A percentile compares a stretch with the other conserved stretches of the same genome.
These are phyloP conservation scores for Stenchaetothrips biformis DNA, from an alignment of 2,888 invertebrate genomes.

Conservation along the genomic window DNA sequence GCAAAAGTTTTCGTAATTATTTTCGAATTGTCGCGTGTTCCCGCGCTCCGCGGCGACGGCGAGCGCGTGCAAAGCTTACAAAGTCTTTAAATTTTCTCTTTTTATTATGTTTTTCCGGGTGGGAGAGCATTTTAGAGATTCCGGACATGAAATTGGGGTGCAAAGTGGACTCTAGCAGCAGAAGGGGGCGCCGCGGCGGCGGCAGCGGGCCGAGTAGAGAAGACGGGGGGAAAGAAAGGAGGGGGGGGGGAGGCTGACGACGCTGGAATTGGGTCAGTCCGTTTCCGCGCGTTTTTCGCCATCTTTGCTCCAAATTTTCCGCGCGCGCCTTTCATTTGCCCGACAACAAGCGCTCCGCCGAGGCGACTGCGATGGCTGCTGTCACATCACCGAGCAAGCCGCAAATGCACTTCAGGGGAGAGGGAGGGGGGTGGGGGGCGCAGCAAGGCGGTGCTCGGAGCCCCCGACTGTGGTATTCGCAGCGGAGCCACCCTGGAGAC, in stretches of 20 bases:
- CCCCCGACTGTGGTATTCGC: conserved; percentile 31
- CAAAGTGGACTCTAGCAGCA: conserved; percentile 27
- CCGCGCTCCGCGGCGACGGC: too few relatives aligned
- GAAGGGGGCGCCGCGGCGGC: conserved; percentile 33
- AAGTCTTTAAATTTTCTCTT: background rate
- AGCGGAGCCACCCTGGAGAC: background rate
- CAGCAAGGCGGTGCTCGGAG: conserved; percentile 23
- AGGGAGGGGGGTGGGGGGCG: conserved; percentile 26
- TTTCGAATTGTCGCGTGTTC: too few relatives aligned
- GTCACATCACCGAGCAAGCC: background rate
- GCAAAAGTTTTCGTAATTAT: too few relatives aligned
- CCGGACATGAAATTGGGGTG: conserved; percentile 18
- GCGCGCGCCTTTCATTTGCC: too few relatives aligned
- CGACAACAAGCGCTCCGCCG: background rate
- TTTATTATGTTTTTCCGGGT: background rate
- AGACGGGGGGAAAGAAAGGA: conserved; percentile 38
- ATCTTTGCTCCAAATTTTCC: background rate
- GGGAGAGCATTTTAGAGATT: conserved; percentile 7
- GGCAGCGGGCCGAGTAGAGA: too few relatives aligned
- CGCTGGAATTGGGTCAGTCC: conserved; percentile 28
- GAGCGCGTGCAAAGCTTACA: too few relatives aligned
- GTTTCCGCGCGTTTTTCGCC: too few relatives aligned
- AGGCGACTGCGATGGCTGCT: background rate
- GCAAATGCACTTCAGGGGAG: too few relatives aligned
- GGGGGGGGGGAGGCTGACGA: conserved; percentile 30